A percentile compares a stretch with the other conserved stretches of the same genome.
phyloP scores from a whole-genome alignment of 2,888 invertebrate genomes.

The Lithophane leautieri region DNA sequence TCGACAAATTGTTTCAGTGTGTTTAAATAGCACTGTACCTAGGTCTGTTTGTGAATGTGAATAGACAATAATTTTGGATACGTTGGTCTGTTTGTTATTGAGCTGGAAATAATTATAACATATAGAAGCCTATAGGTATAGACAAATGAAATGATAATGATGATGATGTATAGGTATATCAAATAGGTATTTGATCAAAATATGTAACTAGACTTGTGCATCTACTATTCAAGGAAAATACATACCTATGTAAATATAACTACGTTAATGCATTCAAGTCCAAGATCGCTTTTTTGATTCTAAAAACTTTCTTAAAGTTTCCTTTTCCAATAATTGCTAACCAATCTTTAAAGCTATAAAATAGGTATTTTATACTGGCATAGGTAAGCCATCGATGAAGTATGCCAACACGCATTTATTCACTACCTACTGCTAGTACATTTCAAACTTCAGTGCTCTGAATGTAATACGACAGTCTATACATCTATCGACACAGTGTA shows the following conservation, averaged over 20 bases:
- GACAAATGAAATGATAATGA: too few relatives aligned
- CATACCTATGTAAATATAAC: neutral
- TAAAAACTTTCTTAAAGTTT: neutral
- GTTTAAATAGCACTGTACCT: neutral
- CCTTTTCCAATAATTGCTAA: neutral
- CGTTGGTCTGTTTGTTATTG: neutral
- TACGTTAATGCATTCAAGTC: neutral
- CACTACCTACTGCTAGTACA: neutral
- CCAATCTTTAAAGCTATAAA: neutral
- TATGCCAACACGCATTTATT: neutral
- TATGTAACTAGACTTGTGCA: too few relatives aligned
- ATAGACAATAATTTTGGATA: neutral
- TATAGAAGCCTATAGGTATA: too few relatives aligned
- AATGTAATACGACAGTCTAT: too few relatives aligned
- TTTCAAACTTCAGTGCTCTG: neutral
- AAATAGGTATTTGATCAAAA: too few relatives aligned
- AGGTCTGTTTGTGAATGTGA: neutral
- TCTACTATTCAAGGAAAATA: too few relatives aligned
- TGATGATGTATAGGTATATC: too few relatives aligned
- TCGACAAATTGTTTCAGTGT: slow-evolving; percentile 5
- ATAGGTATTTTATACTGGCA: neutral
- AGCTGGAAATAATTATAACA: neutral
- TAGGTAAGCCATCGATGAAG: neutral
- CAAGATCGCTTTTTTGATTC: neutral
- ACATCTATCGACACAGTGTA: slow-evolving; percentile 1